Conservation (phyloP, 2,113 vertebrate species). For the Xiphias gladius region DNA sequence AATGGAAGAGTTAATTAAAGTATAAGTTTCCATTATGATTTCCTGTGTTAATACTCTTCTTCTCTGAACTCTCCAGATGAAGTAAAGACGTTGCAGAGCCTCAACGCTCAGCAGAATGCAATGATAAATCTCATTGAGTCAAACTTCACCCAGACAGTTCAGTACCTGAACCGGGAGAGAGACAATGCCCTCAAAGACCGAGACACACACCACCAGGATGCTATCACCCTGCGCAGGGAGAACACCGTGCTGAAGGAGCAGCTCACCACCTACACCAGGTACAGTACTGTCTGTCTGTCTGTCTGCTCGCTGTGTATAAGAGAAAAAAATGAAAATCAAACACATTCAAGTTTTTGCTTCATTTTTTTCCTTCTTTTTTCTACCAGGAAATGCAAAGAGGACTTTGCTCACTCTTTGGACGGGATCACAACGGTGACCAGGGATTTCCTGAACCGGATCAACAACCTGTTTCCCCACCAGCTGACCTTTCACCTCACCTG, state of each 20-base stretch:
- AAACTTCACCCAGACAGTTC: conserved; percentile 80
- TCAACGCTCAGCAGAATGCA: conserved; percentile 68
- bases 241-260: conserved; percentile 73
- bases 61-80: conserved; percentile 58
- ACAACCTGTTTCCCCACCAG: conserved; percentile 78
- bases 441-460: conserved; percentile 80
- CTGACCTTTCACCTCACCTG: conserved; percentile 85
- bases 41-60: background rate
- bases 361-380: background rate
- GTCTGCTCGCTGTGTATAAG: background rate
- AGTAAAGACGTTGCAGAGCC: conserved; percentile 53
- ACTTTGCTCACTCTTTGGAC: conserved; percentile 79
- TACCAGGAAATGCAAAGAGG: conserved; percentile 83
- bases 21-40: background rate
- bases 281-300: background rate
- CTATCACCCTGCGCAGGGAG: conserved; percentile 59
- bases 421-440: conserved; percentile 82
- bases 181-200: conserved; percentile 70
- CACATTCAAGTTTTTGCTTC: background rate
- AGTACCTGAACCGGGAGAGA: conserved; percentile 66
- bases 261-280: conserved; percentile 74
- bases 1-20: background rate
- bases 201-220: conserved; percentile 37
- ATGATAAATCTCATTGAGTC: conserved; percentile 65
- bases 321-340: background rate